These are phyloP conservation scores for Solen grandis DNA, from an alignment of 1,140 invertebrate genomes.

Conservation along the genomic window DNA sequence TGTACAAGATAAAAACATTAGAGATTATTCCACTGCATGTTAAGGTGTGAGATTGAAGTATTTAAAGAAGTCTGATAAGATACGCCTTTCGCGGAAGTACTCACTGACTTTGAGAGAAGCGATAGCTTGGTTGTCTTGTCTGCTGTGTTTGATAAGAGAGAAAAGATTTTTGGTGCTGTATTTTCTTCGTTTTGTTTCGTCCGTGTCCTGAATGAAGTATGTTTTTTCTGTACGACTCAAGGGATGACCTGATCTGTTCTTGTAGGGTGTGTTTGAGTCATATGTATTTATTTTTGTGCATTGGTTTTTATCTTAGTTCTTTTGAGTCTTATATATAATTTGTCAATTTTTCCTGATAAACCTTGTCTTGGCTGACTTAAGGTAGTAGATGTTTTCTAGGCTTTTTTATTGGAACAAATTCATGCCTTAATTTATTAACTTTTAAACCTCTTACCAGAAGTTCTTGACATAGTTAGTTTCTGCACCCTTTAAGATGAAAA, in stretches of 20 bases:
- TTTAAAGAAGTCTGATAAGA: no score
- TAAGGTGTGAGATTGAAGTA: no score
- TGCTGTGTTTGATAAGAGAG: background rate
- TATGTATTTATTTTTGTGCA: background rate
- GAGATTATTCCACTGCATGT: no score
- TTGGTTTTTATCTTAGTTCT: background rate
- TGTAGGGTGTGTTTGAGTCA: slow-evolving; percentile 1
- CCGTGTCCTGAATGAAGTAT: background rate
- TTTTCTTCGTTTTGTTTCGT: background rate
- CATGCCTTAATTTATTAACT: background rate
- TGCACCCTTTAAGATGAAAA: background rate
- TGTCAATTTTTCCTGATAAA: background rate
- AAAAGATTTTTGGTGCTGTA: background rate
- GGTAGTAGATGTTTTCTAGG: background rate
- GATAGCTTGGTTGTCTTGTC: background rate
- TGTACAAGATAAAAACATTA: no score
- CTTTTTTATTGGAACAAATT: background rate
- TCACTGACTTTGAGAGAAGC: background rate
- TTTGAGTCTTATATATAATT: background rate
- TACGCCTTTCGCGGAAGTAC: no score
- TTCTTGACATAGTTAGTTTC: background rate
- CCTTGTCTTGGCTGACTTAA: background rate
- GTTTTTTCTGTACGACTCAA: background rate
- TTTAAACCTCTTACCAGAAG: background rate
- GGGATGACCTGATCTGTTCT: background rate